phyloP scores from a whole-genome alignment of 2,113 vertebrate genomes.

The Megaceryle maxima region DNA sequence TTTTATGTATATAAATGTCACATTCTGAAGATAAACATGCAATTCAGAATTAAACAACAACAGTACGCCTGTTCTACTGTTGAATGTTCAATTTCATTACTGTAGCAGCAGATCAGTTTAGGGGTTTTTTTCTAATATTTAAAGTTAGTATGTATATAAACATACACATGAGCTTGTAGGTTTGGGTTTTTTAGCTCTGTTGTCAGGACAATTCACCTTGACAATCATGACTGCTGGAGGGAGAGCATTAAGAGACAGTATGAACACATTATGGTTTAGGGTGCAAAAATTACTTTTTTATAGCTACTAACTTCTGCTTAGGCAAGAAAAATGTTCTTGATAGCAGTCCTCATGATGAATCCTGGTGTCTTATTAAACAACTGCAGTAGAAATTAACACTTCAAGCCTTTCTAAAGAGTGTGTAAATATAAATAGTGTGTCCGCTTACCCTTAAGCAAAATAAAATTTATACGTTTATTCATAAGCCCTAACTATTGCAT shows the following conservation, averaged over 20 bases:
- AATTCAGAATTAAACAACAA: neutral
- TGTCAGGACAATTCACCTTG: neutral
- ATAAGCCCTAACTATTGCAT: neutral
- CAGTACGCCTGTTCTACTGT: neutral
- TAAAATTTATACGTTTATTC: neutral
- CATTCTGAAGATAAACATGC: neutral
- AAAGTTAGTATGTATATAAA: neutral
- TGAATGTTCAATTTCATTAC: neutral
- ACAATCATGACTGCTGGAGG: neutral
- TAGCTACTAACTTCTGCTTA: neutral
- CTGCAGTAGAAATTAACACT: neutral
- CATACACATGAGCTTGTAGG: rapidly evolving
- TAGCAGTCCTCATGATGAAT: neutral
- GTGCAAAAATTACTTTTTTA: neutral
- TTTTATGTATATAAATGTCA: neutral
- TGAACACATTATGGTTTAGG: neutral
- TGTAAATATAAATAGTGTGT: neutral
- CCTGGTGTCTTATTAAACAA: neutral
- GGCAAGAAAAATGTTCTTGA: neutral
- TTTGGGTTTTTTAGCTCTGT: neutral
- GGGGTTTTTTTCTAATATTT: neutral
- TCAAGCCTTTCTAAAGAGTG: neutral
- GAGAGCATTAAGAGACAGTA: neutral
- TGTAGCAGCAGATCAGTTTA: neutral
- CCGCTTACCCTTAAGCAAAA: neutral